These are phyloP conservation scores for Tachuris rubrigastra DNA, from an alignment of 2,113 vertebrate genomes.

Conservation along the genomic window DNA sequence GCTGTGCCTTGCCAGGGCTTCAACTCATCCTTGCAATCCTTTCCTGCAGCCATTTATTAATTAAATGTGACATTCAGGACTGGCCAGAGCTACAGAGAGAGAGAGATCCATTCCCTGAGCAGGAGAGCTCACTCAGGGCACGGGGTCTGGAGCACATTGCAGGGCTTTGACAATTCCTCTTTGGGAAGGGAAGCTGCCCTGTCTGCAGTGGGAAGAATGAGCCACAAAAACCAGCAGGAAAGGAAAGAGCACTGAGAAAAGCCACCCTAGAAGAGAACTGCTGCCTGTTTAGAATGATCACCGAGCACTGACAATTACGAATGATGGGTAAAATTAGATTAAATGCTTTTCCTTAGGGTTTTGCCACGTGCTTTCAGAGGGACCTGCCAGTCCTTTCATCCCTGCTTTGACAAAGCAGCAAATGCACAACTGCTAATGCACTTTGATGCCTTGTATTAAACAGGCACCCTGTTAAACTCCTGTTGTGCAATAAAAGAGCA, in stretches of 20 bases:
- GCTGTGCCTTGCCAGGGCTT: not conserved
- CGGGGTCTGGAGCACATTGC: not conserved
- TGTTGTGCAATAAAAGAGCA: not conserved
- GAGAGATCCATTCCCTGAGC: not conserved
- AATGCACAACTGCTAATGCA: not conserved
- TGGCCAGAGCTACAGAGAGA: not conserved
- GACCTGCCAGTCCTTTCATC: not conserved
- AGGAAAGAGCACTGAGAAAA: not conserved
- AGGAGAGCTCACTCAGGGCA: not conserved
- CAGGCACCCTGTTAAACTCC: not conserved
- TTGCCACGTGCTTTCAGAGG: not conserved
- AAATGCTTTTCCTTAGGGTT: not conserved
- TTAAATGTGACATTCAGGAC: not conserved
- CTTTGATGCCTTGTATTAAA: not conserved
- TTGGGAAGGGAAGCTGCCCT: not conserved
- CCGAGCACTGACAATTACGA: not conserved
- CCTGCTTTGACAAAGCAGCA: not conserved
- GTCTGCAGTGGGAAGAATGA: not conserved
- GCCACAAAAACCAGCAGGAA: not conserved
- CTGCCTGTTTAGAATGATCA: not conserved
- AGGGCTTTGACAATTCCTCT: not conserved
- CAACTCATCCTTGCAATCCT: not conserved
- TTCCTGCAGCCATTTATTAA: not conserved
- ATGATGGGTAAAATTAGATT: not conserved
- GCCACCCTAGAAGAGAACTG: not conserved